Conservation (phyloP, 2,113 vertebrate species). For the Corvus cornix region DNA sequence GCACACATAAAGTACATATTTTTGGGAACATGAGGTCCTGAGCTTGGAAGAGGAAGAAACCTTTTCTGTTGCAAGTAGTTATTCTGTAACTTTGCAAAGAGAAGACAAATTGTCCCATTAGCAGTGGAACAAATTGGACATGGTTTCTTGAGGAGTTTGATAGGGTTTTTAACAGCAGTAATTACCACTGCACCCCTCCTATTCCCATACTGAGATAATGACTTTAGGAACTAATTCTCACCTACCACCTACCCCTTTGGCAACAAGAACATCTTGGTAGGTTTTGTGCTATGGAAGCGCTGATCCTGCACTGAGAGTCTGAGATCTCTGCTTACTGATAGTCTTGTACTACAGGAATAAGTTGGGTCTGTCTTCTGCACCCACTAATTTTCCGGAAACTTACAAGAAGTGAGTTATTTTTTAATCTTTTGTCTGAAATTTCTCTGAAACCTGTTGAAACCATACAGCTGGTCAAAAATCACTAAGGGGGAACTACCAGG, state of each 20-base stretch:
- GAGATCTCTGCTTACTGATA: not conserved
- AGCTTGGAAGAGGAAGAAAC: not conserved
- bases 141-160: not conserved
- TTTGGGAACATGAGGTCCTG: not conserved
- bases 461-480: not conserved
- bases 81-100: not conserved
- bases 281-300: rapidly evolving
- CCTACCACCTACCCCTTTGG: not conserved
- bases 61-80: not conserved
- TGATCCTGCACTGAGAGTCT: rapidly evolving
- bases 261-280: not conserved
- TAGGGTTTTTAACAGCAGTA: not conserved
- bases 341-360: not conserved
- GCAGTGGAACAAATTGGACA: not conserved
- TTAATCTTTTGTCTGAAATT: not conserved
- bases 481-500: not conserved
- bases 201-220: not conserved
- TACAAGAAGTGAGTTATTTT: not conserved
- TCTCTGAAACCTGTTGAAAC: not conserved
- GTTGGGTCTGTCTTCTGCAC: not conserved
- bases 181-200: not conserved
- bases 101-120: not conserved
- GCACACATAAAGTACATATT: not conserved
- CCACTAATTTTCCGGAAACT: not conserved
- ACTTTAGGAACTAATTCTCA: not conserved